Evolutionary conservation across 64 coral and sea anemone genomes (phyloP).

Genomic region (Montipora cactus): DNA sequence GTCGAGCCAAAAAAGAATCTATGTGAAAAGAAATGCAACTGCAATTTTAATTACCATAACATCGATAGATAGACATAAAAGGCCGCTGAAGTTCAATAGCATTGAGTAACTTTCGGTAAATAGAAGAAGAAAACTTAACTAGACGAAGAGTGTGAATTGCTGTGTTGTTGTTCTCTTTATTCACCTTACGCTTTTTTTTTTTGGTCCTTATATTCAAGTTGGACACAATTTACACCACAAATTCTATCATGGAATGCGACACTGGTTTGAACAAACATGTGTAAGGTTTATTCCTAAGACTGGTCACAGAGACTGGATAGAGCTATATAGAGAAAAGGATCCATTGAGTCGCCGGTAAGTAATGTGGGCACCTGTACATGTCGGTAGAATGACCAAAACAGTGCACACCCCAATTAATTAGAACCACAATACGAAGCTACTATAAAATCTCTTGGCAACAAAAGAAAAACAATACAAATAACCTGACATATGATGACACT

Average conservation of each 20-base stretch:
- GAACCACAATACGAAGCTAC: too few relatives aligned
- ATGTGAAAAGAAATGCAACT: too few relatives aligned
- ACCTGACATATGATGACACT: too few relatives aligned
- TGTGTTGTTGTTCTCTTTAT: not conserved
- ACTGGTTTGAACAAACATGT: slow-evolving; percentile 87
- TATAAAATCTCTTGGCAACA: too few relatives aligned
- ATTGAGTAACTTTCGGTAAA: too few relatives aligned
- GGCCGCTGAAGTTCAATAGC: too few relatives aligned
- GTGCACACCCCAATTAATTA: too few relatives aligned
- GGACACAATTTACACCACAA: slow-evolving; percentile 65
- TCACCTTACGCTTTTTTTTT: not conserved
- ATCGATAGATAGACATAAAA: too few relatives aligned
- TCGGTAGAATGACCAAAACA: too few relatives aligned
- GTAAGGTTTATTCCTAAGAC: slow-evolving; percentile 79
- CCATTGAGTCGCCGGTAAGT: slow-evolving; percentile 80
- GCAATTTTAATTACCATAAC: too few relatives aligned
- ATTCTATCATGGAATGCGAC: slow-evolving; percentile 67
- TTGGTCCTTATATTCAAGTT: slow-evolving; percentile 1
- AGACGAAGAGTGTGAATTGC: not conserved
- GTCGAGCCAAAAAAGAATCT: not conserved
- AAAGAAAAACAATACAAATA: too few relatives aligned
- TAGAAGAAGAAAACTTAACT: too few relatives aligned
- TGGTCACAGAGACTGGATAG: slow-evolving; percentile 91
- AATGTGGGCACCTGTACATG: not conserved
- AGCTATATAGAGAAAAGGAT: slow-evolving; percentile 88